These are phyloP conservation scores for Drosophila nigrodunni DNA, from an alignment of 1,140 invertebrate species.

Conservation along the genomic window DNA sequence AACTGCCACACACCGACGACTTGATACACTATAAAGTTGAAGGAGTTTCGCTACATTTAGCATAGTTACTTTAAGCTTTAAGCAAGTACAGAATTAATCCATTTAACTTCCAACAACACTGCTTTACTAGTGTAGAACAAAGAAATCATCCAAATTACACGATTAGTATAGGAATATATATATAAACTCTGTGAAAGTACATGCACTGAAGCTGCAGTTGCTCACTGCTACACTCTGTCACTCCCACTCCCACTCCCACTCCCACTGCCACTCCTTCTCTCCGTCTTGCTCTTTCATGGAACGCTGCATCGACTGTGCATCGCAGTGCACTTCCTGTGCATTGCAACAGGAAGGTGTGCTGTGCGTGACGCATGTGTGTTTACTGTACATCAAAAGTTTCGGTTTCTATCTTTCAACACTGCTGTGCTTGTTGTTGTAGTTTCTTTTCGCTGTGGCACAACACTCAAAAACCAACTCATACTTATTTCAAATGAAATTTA, in stretches of 20 bases:
- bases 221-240: background rate
- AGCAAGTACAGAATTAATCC: too few relatives aligned
- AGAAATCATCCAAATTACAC: too few relatives aligned
- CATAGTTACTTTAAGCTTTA: too few relatives aligned
- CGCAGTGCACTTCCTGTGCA: slow-evolving; percentile 75
- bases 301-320: slow-evolving; percentile 55
- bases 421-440: slow-evolving; percentile 30
- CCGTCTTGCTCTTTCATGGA: slow-evolving; percentile 35
- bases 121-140: too few relatives aligned
- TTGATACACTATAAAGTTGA: background rate
- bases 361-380: slow-evolving; percentile 55
- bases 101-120: too few relatives aligned
- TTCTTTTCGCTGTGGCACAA: slow-evolving; percentile 11
- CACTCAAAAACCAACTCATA: background rate
- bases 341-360: slow-evolving; percentile 15
- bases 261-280: background rate
- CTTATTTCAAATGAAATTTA: too few relatives aligned
- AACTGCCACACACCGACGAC: background rate
- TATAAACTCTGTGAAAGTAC: too few relatives aligned
- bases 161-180: too few relatives aligned
- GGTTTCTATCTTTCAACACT: slow-evolving; percentile 77
- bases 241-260: background rate
- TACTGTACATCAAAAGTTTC: slow-evolving; percentile 73
- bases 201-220: slow-evolving; percentile 52
- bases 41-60: too few relatives aligned